Conservation (phyloP, 92 coral and sea anemone genomes). For the Epizoanthus fatuus region DNA sequence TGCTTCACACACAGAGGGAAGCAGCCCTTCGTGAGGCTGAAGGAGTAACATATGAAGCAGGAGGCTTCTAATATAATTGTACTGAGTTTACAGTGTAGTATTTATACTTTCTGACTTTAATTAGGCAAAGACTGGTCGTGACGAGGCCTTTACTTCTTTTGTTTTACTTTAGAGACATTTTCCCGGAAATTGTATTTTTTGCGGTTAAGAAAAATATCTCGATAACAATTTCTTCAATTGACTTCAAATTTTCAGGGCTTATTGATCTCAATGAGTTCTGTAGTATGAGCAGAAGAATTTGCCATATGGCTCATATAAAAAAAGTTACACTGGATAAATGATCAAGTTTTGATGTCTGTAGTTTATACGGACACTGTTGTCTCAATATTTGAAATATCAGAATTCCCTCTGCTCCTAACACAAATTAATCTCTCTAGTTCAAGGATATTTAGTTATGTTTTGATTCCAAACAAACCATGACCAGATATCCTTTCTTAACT, state of each 20-base stretch:
- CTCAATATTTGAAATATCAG: slow-evolving; percentile 2
- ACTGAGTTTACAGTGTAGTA: background rate
- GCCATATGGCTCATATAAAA: background rate
- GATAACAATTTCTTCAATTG: slow-evolving; percentile 13
- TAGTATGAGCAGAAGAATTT: slow-evolving; percentile 31
- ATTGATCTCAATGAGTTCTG: slow-evolving; percentile 8
- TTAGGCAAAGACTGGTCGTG: background rate
- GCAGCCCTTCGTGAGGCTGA: slow-evolving; percentile 46
- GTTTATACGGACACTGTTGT: background rate
- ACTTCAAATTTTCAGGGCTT: slow-evolving; percentile 36
- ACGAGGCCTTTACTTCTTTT: background rate
- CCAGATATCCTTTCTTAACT: slow-evolving; percentile 46
- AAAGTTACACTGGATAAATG: background rate
- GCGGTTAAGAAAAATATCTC: slow-evolving; percentile 41
- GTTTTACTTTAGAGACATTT: slow-evolving; percentile 15
- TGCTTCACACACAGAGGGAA: slow-evolving; percentile 19
- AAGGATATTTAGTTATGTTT: slow-evolving; percentile 19
- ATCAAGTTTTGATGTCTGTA: background rate
- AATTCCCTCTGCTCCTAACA: slow-evolving; percentile 46
- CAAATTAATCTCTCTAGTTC: slow-evolving; percentile 23
- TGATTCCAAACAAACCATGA: slow-evolving; percentile 25
- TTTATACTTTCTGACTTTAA: background rate
- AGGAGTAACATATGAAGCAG: slow-evolving; percentile 43
- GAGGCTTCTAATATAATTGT: slow-evolving; percentile 36
- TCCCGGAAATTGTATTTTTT: slow-evolving; percentile 19